A percentile compares a stretch with the other conserved stretches of the same genome.
Conservation (phyloP, 1,140 invertebrate genomes). For the Eubasilissa regina region DNA sequence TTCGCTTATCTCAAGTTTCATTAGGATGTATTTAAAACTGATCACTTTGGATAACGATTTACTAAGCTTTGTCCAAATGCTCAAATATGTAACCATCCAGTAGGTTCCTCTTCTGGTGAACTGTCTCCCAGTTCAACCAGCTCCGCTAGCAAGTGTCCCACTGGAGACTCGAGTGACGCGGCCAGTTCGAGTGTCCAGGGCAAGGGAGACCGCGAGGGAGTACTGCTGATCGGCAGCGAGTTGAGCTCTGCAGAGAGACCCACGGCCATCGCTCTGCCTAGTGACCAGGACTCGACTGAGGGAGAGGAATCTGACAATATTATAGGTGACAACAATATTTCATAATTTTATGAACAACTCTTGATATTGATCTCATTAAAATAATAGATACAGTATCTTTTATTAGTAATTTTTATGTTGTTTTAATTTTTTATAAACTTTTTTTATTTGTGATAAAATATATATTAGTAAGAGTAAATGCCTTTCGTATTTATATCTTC, state of each 20-base stretch:
- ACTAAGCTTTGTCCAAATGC: no score
- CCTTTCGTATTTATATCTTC: no score
- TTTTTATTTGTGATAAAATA: no score
- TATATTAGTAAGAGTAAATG: no score
- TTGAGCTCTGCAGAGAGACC: constrained; percentile 51
- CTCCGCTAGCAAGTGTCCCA: constrained; percentile 14
- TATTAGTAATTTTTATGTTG: no score
- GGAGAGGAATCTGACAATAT: constrained; percentile 80
- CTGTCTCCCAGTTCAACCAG: constrained; percentile 28
- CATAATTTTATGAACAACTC: no score
- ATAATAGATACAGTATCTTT: no score
- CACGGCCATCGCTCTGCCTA: constrained; percentile 73
- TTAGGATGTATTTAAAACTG: no score
- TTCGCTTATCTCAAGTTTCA: no score
- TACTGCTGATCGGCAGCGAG: constrained; percentile 54
- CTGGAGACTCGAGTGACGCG: constrained; percentile 11
- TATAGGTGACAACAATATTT: constrained; percentile 58
- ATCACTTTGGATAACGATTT: no score
- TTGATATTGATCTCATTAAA: no score
- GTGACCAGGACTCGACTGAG: constrained; percentile 85
- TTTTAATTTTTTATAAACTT: no score
- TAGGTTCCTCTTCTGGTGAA: constrained; percentile 19
- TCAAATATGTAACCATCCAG: background rate
- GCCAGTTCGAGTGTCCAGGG: background rate
- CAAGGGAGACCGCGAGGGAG: background rate